Base-by-base conservation (phyloP, 2,113 vertebrate species). In the Paratilapia polleni region DNA sequence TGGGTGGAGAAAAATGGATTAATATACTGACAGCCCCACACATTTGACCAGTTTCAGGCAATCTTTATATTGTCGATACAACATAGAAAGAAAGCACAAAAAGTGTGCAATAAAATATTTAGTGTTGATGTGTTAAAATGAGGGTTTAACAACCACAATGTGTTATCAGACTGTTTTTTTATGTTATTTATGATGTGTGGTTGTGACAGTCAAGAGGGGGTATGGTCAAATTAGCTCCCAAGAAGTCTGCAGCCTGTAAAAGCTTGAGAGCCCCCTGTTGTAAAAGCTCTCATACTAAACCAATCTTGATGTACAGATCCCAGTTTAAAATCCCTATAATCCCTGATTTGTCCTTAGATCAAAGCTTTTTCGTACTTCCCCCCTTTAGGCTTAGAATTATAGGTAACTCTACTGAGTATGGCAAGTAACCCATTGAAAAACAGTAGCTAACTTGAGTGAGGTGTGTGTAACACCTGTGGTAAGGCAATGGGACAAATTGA, bases 321-420 rank as follows among this genome's bases (percentile, higher is more conserved):
- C 49, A 73, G 28, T 20, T 34, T 12, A 38, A 83, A 85, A 70
- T 81, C 63, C 56, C 63, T 75, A 60, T 76, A 66, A 86, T 86
- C 59, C 19, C 43, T 20, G 43, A 73, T 52, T 28, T 52, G 17
- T 31, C 47, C 26, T 31, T 10, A 73, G 43, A 73, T 84, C 66
- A 78, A 8, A 68, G 8, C 34, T 41, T n/a, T 66, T 47, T 28
- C 36, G 58, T 64, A 47, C 41, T 62, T 43, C 26, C 1, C 11
- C 28, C 3, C 17, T 26, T 3, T 5, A 54, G 52, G 12, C 41
- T 78, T 76, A 43, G 56, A 56, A 64, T 74, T 9, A 74, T 41
- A 78, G 24, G 5, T n/a, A 31, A 52, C 43, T 73, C 66, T 52
- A 4, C 43, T 52, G 43, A 70, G 43, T 73, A 73, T 52, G 43